Base-by-base conservation (phyloP, 30 jellyfish, hydroid and myxozoan species). In the Catostylus mosaicus region DNA sequence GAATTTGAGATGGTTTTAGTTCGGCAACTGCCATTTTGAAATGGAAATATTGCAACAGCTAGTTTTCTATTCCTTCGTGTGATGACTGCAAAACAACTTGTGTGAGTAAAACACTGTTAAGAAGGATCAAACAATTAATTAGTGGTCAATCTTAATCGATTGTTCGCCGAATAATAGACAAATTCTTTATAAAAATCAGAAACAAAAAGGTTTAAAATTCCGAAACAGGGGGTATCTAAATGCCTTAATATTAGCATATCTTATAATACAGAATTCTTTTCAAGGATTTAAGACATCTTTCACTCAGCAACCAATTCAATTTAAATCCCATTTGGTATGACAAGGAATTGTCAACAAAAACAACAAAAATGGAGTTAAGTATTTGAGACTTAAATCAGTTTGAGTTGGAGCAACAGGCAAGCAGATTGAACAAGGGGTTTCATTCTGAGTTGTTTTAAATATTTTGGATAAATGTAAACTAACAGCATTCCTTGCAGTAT, bases 1-100 rank as follows among this genome's bases (percentile, higher is more conserved):
- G 89, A 16, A 85, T 63, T 23, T 86, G 85, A 6, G 96, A 75
- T 8, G 92, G 92, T 64, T 61, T 54, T 31, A 67, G 12, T 31
- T 82, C 92, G 1, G 73, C 63, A 12, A 45, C 77, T 57, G 88
- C 88, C 88, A 77, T 77, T 26, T 26, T 60, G 79, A 11, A 18
- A 35, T 0, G 35, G 56, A 43, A 43, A 43, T 43, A 8, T 43
- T 59, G 71, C 71, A 9, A 59, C 71, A 59, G 71, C 10, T 26
- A 27, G 19, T 6, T 50, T 3, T 23, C 26, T 27, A 10, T 8
- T 18, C 24, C 63, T 50, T n/a, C n/a, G n/a, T 50, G 63, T 16
- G 18, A n/a, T 27, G 19, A 50, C 63, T 2, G 27, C 18, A 50
- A 50, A 50, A 50, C 63, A 50, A 50, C 63, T 50, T 50, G 24